Evolutionary conservation across 2,888 invertebrate species (phyloP).

Genomic region (Julus scandinavius): DNA sequence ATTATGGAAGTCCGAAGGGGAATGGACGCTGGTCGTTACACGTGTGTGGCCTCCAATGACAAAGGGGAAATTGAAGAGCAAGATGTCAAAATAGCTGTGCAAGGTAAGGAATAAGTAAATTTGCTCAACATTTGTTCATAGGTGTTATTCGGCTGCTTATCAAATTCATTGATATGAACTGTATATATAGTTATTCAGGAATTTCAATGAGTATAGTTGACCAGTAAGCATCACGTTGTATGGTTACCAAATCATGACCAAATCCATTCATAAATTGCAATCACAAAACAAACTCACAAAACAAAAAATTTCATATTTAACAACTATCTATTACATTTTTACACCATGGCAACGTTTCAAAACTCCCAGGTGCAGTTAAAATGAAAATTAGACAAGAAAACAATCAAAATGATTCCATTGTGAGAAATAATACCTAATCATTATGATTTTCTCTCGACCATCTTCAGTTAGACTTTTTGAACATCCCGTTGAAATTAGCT

Average conservation of each 20-base stretch:
- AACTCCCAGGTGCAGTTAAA: no score
- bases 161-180: not conserved
- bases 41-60: conserved; percentile 58
- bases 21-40: conserved; percentile 60
- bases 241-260: not conserved
- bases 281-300: not conserved
- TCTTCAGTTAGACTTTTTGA: no score
- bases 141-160: conserved; percentile 12
- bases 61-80: conserved; percentile 54
- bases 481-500: no score
- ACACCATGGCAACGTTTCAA: not conserved
- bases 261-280: not conserved
- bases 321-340: not conserved
- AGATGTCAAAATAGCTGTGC: conserved; percentile 51
- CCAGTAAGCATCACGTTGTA: no score
- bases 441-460: no score
- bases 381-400: no score
- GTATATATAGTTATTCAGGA: not conserved
- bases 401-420: no score
- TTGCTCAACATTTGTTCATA: not conserved
- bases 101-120: conserved; percentile 47
- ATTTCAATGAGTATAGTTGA: not conserved
- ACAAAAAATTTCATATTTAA: not conserved
- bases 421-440: no score
- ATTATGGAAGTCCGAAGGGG: conserved; percentile 64